phyloP scores from a whole-genome alignment of 2,113 vertebrate genomes.

The Rhinopomastus cyanomelas region DNA sequence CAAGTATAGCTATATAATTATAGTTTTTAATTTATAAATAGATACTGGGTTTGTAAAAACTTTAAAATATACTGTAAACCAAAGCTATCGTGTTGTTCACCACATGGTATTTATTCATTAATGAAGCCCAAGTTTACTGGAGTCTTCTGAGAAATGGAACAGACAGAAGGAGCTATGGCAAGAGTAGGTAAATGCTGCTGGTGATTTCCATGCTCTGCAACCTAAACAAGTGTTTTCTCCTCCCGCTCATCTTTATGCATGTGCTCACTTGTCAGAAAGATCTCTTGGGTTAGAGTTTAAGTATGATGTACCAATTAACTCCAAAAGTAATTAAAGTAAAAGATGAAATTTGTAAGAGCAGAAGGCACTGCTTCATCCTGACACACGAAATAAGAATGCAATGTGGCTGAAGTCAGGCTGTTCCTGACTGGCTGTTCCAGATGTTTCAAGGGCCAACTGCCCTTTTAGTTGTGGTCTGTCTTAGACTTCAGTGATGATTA shows the following conservation, averaged over 20 bases:
- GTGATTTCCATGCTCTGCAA: not conserved
- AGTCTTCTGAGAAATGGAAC: not conserved
- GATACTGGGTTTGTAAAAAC: not conserved
- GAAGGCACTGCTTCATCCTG: not conserved
- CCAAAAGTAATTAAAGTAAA: not conserved
- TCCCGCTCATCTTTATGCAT: not conserved
- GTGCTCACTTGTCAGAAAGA: not conserved
- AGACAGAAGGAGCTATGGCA: not conserved
- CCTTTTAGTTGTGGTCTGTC: rapidly evolving
- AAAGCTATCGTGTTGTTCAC: not conserved
- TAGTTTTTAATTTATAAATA: not conserved
- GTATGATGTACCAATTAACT: not conserved
- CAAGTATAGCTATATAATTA: not conserved
- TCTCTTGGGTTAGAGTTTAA: not conserved
- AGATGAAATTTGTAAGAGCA: not conserved
- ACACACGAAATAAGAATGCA: not conserved
- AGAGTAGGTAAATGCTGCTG: not conserved
- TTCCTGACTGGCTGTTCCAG: not conserved
- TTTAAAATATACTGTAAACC: not conserved
- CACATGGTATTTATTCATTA: not conserved
- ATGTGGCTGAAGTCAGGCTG: not conserved
- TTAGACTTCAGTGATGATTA: not conserved
- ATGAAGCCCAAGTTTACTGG: not conserved
- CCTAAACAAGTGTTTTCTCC: not conserved
- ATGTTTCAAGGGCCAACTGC: not conserved